phyloP scores from a whole-genome alignment of 2,113 vertebrate species.

The Xiphophorus maculatus region DNA sequence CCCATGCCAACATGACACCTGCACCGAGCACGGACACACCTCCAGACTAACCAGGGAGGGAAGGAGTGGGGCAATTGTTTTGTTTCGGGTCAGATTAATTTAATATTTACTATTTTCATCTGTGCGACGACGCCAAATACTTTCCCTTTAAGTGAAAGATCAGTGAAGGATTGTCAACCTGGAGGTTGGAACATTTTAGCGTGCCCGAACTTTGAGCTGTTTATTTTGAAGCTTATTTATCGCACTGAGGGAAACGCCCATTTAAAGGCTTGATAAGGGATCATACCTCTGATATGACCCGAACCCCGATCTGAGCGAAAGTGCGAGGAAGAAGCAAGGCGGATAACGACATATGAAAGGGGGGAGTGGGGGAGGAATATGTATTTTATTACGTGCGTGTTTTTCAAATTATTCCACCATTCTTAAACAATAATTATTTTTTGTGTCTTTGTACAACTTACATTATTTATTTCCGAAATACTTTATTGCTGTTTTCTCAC shows the following conservation, averaged over 20 bases:
- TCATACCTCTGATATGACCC: background rate
- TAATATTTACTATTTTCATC: background rate
- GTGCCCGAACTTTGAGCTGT: background rate
- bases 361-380: no score
- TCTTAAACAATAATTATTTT: background rate
- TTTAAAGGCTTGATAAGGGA: background rate
- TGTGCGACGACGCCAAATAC: background rate
- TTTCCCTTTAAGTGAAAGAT: background rate
- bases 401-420: background rate
- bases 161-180: background rate
- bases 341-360: background rate
- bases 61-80: background rate
- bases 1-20: slow-evolving; percentile 54
- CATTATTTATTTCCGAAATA: background rate
- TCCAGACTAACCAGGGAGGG: slow-evolving; percentile 21
- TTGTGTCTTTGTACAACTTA: background rate
- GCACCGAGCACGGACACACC: slow-evolving; percentile 16
- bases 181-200: background rate
- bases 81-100: slow-evolving; percentile 3
- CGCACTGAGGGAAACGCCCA: background rate
- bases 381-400: background rate
- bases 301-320: background rate
- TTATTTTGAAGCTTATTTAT: background rate
- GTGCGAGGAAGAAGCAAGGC: background rate
- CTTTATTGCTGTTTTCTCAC: no score